These are phyloP conservation scores for Heteropelma amictum DNA, from an alignment of 2,888 invertebrate genomes.

Conservation along the genomic window DNA sequence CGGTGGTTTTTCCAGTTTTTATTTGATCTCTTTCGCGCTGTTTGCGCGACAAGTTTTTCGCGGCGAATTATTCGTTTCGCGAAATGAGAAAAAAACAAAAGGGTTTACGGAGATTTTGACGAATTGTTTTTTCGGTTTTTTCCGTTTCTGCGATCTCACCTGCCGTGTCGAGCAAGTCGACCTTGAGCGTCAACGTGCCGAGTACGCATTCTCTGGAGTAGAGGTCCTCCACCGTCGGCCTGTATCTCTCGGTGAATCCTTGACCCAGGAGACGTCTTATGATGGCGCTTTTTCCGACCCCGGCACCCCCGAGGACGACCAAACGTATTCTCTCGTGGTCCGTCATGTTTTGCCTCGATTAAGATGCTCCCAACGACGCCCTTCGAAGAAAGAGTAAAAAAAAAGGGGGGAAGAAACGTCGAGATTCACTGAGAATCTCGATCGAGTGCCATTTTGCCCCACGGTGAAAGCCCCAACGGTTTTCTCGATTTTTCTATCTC, in stretches of 20 bases:
- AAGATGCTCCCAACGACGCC: too few relatives aligned
- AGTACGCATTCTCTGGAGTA: constrained; percentile 91
- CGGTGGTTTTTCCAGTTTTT: too few relatives aligned
- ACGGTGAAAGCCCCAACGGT: too few relatives aligned
- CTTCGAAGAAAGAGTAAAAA: too few relatives aligned
- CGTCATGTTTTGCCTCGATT: constrained; percentile 81
- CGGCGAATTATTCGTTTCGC: background rate
- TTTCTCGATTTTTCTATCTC: too few relatives aligned
- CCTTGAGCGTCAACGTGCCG: constrained; percentile 86
- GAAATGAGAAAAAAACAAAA: background rate
- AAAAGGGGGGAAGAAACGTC: too few relatives aligned
- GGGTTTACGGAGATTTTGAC: background rate
- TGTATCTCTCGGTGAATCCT: constrained; percentile 89
- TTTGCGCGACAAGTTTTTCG: too few relatives aligned
- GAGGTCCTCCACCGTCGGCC: constrained; percentile 92
- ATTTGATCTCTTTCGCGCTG: too few relatives aligned
- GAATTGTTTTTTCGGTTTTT: too few relatives aligned
- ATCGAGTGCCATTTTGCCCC: too few relatives aligned
- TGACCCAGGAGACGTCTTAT: constrained; percentile 89
- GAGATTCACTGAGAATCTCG: too few relatives aligned
- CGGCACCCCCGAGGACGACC: constrained; percentile 89
- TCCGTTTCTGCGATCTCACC: too few relatives aligned
- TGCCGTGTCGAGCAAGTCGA: constrained; percentile 77
- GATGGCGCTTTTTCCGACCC: constrained; percentile 92
- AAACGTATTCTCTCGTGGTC: constrained; percentile 89